Conservation (phyloP, 2,888 invertebrate genomes). For the Phengaris alcon region DNA sequence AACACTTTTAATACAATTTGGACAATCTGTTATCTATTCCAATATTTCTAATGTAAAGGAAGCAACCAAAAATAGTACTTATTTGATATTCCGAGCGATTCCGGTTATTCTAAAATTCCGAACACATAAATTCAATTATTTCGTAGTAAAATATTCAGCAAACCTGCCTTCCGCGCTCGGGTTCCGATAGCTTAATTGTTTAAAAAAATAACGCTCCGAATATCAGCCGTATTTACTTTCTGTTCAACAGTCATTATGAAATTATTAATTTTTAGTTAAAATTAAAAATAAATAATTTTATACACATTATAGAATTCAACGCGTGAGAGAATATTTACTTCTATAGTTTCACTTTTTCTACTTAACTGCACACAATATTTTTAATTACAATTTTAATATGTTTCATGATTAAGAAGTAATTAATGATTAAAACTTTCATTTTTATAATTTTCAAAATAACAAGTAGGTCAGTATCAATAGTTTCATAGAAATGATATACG, state of each 20-base stretch:
- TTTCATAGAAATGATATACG: not conserved
- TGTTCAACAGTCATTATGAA: not conserved
- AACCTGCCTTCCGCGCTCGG: not conserved
- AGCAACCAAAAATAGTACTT: not conserved
- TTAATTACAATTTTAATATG: too few relatives aligned
- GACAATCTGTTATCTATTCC: not conserved
- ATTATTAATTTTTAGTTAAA: too few relatives aligned
- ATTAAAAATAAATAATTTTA: too few relatives aligned
- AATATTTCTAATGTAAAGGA: not conserved
- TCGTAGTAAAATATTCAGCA: slow-evolving; percentile 7
- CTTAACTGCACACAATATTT: too few relatives aligned
- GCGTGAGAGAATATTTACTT: too few relatives aligned
- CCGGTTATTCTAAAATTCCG: slow-evolving; percentile 19
- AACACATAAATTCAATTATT: slow-evolving; percentile 23
- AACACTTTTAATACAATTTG: not conserved
- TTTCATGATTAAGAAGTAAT: too few relatives aligned
- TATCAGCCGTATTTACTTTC: not conserved
- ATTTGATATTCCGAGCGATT: not conserved
- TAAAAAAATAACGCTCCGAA: slow-evolving; percentile 2
- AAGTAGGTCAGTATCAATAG: not conserved
- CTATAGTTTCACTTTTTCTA: too few relatives aligned
- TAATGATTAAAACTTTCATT: too few relatives aligned
- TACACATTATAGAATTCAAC: too few relatives aligned
- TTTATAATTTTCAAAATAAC: not conserved
- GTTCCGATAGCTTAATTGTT: slow-evolving; percentile 12